Percentiles rank a stretch among this genome's conserved stretches.
These are phyloP conservation scores for Tragelaphus imberbis DNA, from an alignment of 2,113 vertebrate species.

Conservation along the genomic window DNA sequence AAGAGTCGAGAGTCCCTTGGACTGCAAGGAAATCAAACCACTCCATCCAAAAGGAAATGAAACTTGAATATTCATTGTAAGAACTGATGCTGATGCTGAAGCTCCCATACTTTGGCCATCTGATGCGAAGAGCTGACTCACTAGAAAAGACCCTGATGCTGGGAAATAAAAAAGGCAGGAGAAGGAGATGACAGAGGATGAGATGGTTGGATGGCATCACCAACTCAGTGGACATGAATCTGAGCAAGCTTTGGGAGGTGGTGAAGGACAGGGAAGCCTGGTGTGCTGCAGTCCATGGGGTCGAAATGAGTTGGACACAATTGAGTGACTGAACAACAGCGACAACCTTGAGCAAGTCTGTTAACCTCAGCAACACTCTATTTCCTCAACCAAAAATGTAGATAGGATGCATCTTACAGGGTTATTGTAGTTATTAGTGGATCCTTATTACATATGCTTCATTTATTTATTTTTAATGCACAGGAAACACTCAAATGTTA, in stretches of 20 bases:
- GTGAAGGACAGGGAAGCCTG: not conserved
- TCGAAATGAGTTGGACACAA: rapidly evolving
- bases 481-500: not conserved
- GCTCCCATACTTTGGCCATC: not conserved
- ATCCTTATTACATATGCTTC: not conserved
- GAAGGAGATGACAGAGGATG: not conserved
- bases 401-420: not conserved
- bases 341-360: not conserved
- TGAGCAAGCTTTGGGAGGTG: not conserved
- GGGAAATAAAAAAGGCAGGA: not conserved
- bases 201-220: not conserved
- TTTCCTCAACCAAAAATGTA: not conserved
- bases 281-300: not conserved
- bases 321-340: not conserved
- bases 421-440: not conserved
- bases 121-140: not conserved
- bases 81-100: not conserved
- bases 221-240: not conserved
- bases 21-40: not conserved
- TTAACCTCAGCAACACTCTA: not conserved
- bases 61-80: not conserved
- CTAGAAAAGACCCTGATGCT: not conserved
- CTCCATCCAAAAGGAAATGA: not conserved
- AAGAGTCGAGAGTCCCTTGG: not conserved
- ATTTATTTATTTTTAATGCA: not conserved